Evolutionary conservation across 2,888 invertebrate genomes (phyloP).

Genomic region (Drosophila sordidula): DNA sequence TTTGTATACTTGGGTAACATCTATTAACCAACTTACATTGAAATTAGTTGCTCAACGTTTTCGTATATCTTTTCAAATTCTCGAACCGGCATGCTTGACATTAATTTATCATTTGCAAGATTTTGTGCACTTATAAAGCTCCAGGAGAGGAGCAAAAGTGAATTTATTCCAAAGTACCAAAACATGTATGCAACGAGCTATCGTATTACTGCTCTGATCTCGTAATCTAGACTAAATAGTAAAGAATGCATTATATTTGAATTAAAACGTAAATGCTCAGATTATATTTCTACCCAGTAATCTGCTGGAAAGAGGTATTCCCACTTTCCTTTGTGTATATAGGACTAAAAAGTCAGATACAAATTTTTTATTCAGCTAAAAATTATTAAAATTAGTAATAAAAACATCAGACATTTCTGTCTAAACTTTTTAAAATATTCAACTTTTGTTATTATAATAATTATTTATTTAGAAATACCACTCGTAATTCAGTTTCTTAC

Average conservation of each 20-base stretch:
- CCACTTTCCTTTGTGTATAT: too few species aligned
- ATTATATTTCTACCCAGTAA: conserved; percentile 17
- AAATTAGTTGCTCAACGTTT: conserved; percentile 40
- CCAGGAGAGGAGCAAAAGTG: conserved; percentile 10
- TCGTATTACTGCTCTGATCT: conserved; percentile 8
- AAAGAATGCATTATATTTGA: neutral
- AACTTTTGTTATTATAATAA: too few species aligned
- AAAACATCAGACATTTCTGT: too few species aligned
- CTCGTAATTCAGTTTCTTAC: too few species aligned
- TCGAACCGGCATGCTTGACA: neutral
- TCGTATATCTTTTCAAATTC: conserved; percentile 13
- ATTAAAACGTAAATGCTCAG: conserved; percentile 1
- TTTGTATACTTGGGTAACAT: neutral
- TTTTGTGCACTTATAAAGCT: neutral
- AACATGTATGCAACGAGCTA: conserved; percentile 14
- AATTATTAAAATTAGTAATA: too few species aligned
- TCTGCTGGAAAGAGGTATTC: neutral
- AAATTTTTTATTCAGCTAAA: too few species aligned
- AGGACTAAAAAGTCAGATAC: too few species aligned
- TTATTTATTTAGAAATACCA: too few species aligned
- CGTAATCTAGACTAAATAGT: conserved; percentile 29
- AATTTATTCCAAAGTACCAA: neutral
- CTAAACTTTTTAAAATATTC: too few species aligned
- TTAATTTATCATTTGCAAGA: neutral
- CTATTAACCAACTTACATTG: conserved; percentile 22